These are phyloP conservation scores for Ricordea florida DNA, from an alignment of 92 coral and sea anemone genomes.

Conservation along the genomic window DNA sequence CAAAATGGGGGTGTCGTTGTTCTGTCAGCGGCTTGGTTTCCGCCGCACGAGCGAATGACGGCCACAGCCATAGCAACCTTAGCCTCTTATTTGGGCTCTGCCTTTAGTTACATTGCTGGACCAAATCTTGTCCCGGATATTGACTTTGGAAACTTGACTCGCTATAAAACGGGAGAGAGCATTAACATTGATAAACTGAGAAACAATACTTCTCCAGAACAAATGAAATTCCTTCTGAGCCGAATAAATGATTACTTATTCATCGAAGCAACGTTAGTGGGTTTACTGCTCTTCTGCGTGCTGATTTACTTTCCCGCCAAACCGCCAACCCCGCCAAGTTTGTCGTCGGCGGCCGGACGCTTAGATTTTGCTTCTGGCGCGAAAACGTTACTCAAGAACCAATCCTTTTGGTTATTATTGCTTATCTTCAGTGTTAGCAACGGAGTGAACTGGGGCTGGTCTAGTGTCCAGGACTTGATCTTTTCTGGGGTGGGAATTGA, in stretches of 20 bases:
- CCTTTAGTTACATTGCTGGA: constrained; percentile 79
- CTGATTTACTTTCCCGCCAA: constrained; percentile 92
- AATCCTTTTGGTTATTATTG: constrained; percentile 71
- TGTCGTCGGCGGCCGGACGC: constrained; percentile 84
- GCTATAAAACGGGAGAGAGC: constrained; percentile 63
- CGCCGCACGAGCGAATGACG: constrained; percentile 93
- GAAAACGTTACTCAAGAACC: constrained; percentile 73
- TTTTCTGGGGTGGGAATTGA: constrained; percentile 89
- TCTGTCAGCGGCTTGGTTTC: constrained; percentile 99
- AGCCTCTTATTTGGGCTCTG: constrained; percentile 89
- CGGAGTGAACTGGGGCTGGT: constrained; percentile 98
- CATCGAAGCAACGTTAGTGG: constrained; percentile 75
- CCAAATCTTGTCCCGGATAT: constrained; percentile 95
- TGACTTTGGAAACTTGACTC: constrained; percentile 69
- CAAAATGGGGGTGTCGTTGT: constrained; percentile 86
- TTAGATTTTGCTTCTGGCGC: constrained; percentile 85
- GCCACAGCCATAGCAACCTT: constrained; percentile 94
- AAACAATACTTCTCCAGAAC: constrained; percentile 65
- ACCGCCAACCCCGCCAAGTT: constrained; percentile 94
- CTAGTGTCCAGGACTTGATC: constrained; percentile 92
- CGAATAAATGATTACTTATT: constrained; percentile 88
- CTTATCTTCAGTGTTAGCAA: constrained; percentile 81
- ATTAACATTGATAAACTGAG: constrained; percentile 71
- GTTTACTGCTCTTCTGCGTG: constrained; percentile 70
- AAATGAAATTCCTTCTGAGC: constrained; percentile 57